Conservation (phyloP, 2,888 invertebrate species). For the Ectobius pallidus region DNA sequence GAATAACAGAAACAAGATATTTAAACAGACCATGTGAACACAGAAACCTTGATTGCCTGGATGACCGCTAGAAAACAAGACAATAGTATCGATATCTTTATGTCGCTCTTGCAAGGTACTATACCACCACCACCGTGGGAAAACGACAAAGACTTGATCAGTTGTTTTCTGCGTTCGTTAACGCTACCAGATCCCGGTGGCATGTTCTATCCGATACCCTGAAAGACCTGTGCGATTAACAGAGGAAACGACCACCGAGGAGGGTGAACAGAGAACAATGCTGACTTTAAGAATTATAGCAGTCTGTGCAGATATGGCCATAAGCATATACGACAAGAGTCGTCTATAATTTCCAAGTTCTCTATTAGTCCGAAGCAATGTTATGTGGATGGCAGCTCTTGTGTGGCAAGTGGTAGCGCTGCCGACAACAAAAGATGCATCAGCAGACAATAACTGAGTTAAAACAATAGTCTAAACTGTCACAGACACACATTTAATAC, state of each 20-base stretch:
- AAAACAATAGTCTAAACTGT: not conserved
- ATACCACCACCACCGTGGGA: not conserved
- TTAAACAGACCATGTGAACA: no score
- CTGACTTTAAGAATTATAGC: constrained; percentile 8
- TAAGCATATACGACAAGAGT: not conserved
- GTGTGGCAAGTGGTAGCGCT: not conserved
- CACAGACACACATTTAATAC: no score
- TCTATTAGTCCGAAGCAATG: not conserved
- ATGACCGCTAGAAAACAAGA: not conserved
- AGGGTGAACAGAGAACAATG: constrained; percentile 3
- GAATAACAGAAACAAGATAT: no score
- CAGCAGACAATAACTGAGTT: not conserved
- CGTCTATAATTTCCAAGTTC: constrained; percentile 10
- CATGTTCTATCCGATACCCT: not conserved
- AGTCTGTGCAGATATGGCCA: not conserved
- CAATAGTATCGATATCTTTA: not conserved
- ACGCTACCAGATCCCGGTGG: not conserved
- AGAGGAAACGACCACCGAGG: constrained; percentile 9
- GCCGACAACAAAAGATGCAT: not conserved
- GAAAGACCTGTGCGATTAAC: not conserved
- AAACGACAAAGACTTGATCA: not conserved
- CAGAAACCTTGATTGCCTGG: no score
- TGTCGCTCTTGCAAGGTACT: not conserved
- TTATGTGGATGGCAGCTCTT: not conserved
- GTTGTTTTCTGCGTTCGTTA: not conserved